Evolutionary conservation across 37 sponge, comb jelly and placozoan genomes (phyloP), one percentile per base, ranked within the genome.

Genomic region (Aphrocallistes beatrix): DNA sequence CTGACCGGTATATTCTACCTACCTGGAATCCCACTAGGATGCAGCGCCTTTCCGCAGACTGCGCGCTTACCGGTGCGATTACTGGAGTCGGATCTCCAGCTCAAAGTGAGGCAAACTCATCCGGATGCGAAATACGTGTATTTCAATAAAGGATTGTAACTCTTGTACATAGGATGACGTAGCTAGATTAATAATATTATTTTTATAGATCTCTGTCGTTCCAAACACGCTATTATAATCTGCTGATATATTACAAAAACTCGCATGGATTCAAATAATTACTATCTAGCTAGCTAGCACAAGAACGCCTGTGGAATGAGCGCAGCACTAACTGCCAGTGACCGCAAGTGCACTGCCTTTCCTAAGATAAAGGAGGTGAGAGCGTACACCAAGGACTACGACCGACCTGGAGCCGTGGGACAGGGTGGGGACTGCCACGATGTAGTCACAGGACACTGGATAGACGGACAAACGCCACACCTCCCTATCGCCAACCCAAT

Each of bases 121-220:
- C 85, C 92, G 9, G 40, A 82, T 19, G 13, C 89, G 10, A 88
- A 83, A 17, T 84, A 32, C 0, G 91, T 98, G 28, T 93, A 93
- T 51, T 98, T 91, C 88, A 98, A 98, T 88, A 98, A 98, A 81
- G 99, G 99, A 42, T 86, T 98, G 48, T 98, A 60, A 85, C 84
- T 40, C 47, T 37, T 1, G n/a, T n/a, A n/a, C n/a, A n/a, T n/a
- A n/a, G n/a, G n/a, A n/a, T n/a, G n/a, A n/a, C n/a, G n/a, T n/a
- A n/a, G n/a, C n/a, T n/a, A n/a, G n/a, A n/a, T n/a, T n/a, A n/a
- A n/a, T n/a, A n/a, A n/a, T n/a, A n/a, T n/a, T n/a, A n/a, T n/a
- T n/a, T n/a, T n/a, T n/a, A n/a, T n/a, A n/a, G n/a, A n/a, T n/a
- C n/a, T n/a, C n/a, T n/a, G n/a, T n/a, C n/a, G n/a, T n/a, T n/a